Evolutionary conservation across 37 sponge, comb jelly and placozoan species (phyloP).

Genomic region (Oopsacas minuta): DNA sequence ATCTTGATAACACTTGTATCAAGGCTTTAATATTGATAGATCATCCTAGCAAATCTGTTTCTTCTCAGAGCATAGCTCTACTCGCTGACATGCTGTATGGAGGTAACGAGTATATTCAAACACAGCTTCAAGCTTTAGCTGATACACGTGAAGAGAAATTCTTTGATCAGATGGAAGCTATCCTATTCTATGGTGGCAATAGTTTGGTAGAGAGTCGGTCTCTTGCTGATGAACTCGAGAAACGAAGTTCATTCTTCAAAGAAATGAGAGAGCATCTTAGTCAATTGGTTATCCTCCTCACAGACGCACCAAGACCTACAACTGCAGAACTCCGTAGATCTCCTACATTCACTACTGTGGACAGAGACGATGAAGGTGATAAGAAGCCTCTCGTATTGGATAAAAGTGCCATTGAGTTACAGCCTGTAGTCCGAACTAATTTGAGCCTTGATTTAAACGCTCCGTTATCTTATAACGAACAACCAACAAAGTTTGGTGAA

Average conservation of each 20-base stretch:
- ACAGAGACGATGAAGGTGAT: background rate
- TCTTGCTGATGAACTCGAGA: background rate
- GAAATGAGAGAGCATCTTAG: background rate
- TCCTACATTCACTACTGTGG: background rate
- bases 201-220: background rate
- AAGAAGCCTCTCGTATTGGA: background rate
- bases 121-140: background rate
- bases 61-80: background rate
- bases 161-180: slow-evolving; percentile 27
- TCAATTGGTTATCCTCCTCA: background rate
- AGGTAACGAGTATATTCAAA: background rate
- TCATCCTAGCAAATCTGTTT: background rate
- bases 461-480: background rate
- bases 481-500: background rate
- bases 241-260: background rate
- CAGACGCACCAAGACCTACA: background rate
- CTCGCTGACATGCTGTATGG: slow-evolving; percentile 15
- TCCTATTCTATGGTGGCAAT: slow-evolving; percentile 19
- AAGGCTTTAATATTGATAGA: slow-evolving; percentile 2
- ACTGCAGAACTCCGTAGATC: background rate
- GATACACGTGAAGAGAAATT: slow-evolving; percentile 24
- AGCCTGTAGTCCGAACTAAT: background rate
- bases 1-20: background rate
- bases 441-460: background rate
- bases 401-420: background rate